These are phyloP conservation scores for Rhadinocentrus ornatus DNA, from an alignment of 2,797 vertebrate species.

Conservation along the genomic window DNA sequence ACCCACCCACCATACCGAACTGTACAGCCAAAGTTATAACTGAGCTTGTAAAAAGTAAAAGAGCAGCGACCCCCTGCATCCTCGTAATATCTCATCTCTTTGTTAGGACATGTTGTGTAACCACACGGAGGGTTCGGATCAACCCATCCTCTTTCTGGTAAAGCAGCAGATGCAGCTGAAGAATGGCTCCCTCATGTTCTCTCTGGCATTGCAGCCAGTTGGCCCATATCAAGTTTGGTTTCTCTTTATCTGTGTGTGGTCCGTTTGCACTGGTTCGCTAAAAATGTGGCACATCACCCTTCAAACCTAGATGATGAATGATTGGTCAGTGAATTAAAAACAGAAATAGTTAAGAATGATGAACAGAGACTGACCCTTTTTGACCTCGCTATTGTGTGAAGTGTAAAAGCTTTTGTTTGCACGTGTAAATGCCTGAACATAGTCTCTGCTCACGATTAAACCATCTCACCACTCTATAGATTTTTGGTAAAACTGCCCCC, in stretches of 20 bases:
- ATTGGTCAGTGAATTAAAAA: slow-evolving; percentile 13
- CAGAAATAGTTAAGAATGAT: slow-evolving; percentile 12
- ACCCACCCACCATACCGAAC: slow-evolving; percentile 24
- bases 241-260: slow-evolving; percentile 39
- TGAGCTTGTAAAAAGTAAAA: slow-evolving; percentile 5
- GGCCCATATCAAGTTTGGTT: slow-evolving; percentile 42
- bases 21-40: slow-evolving; percentile 30
- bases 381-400: slow-evolving; percentile 2
- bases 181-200: background rate
- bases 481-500: slow-evolving; percentile 2
- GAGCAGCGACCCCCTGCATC: slow-evolving; percentile 7
- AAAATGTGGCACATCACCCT: slow-evolving; percentile 41
- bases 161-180: slow-evolving; percentile 27
- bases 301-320: slow-evolving; percentile 4
- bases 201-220: slow-evolving; percentile 7
- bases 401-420: background rate
- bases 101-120: slow-evolving; percentile 66
- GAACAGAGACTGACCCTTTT: background rate
- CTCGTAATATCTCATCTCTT: slow-evolving; percentile 26
- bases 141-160: slow-evolving; percentile 54
- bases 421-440: background rate
- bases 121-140: slow-evolving; percentile 26
- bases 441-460: slow-evolving; percentile 16
- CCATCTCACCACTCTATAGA: slow-evolving; percentile 2
- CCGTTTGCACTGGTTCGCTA: slow-evolving; percentile 22